phyloP scores from a whole-genome alignment of 2,797 vertebrate genomes.

The Pyrocephalus nanus region DNA sequence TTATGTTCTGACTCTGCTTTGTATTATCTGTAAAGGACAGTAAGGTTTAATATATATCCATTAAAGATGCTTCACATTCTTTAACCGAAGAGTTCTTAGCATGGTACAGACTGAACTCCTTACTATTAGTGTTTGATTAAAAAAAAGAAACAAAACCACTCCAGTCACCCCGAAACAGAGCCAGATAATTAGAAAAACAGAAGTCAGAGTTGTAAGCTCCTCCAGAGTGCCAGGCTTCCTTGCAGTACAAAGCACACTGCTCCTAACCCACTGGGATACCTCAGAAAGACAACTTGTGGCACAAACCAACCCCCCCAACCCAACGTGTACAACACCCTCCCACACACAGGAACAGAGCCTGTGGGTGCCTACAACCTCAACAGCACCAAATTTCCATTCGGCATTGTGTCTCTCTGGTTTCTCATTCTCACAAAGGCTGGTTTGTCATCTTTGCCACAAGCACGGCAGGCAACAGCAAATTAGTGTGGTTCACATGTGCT shows the following conservation, averaged over 20 bases:
- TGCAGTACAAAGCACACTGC: accelerated
- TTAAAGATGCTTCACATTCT: background rate
- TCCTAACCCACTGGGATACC: background rate
- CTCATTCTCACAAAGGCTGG: background rate
- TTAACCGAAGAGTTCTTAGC: background rate
- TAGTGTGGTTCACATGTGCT: background rate
- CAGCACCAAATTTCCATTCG: constrained; percentile 52
- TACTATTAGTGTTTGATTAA: background rate
- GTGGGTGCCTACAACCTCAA: background rate
- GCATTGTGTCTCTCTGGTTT: background rate
- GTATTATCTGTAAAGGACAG: background rate
- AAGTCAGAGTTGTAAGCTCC: background rate
- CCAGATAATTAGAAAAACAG: background rate
- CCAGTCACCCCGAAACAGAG: background rate
- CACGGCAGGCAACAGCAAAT: background rate
- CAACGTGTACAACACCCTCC: background rate
- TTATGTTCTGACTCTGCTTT: background rate
- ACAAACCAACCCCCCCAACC: background rate
- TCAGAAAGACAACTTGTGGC: background rate
- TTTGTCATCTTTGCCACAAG: constrained; percentile 56
- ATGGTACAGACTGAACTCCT: background rate
- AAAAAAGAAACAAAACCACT: background rate
- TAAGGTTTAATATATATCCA: background rate
- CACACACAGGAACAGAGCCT: constrained; percentile 5
- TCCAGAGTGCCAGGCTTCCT: background rate